Percentiles rank a stretch among this genome's conserved stretches.
phyloP scores from a whole-genome alignment of 2,888 invertebrate species.

The Plusia festucae region DNA sequence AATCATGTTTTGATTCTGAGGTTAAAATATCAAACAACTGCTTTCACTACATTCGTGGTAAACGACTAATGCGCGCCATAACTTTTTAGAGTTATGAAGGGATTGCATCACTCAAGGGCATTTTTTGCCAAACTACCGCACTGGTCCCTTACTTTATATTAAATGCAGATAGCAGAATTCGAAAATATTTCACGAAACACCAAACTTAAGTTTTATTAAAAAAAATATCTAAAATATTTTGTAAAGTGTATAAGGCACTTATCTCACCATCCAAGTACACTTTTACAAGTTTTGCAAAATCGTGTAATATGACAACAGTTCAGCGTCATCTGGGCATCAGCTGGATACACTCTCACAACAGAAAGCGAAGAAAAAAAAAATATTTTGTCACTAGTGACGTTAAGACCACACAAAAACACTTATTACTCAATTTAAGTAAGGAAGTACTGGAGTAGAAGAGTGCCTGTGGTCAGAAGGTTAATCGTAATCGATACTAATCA shows the following conservation, averaged over 20 bases:
- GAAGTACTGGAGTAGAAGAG: constrained; percentile 55
- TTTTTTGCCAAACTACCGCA: background rate
- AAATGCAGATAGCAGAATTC: background rate
- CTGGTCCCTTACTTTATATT: too few species aligned
- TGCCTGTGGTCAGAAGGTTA: constrained; percentile 60
- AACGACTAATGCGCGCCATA: constrained; percentile 12
- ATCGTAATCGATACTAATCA: constrained; percentile 60
- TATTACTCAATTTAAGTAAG: constrained; percentile 54
- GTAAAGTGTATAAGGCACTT: too few species aligned
- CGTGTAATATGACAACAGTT: background rate
- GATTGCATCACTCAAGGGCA: background rate
- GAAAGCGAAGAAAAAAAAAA: constrained; percentile 1
- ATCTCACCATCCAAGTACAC: too few species aligned
- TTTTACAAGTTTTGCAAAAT: background rate
- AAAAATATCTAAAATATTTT: too few species aligned
- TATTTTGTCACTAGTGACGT: constrained; percentile 26
- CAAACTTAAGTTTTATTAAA: too few species aligned
- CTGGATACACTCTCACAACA: constrained; percentile 15
- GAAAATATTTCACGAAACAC: background rate
- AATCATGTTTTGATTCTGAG: background rate
- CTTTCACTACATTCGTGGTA: background rate
- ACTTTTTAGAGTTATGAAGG: background rate
- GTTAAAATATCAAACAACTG: background rate
- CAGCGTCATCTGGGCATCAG: constrained; percentile 34
- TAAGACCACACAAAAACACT: constrained; percentile 42